Base-by-base conservation (phyloP, 2,113 vertebrate genomes). In the Chaetura pelagica region DNA sequence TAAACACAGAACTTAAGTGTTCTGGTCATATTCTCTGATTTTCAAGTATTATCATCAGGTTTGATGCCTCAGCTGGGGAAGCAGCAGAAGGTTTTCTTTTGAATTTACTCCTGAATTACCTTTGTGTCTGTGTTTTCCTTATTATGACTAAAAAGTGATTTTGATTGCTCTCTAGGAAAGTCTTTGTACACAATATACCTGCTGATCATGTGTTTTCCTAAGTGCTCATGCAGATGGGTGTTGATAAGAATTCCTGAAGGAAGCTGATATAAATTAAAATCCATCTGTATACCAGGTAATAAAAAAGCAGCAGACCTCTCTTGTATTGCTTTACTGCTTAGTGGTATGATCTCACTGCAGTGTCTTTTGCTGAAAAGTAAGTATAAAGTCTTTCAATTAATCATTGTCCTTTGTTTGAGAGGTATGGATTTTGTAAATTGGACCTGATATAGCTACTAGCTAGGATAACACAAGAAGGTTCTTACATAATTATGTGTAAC, bases 171-270 rank as follows among this genome's bases (percentile, higher is more conserved):
- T 84, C 57, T 68, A 74, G 86, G 71, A 79, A 66, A 42, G 16
- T 11, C 34, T 82, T 6, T 52, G 30, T 67, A 14, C 9, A 1
- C 0, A 2, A 4, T 13, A 2, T 12, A 27, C 30, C 32, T 62
- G 1, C 74, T 26, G 27, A 68, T 63, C 14, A 1, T 66, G 44
- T 63, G 34, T 55, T 81, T 35, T 42, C 12, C 38, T 71, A 61
- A 15, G 77, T 18, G 62, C 62, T 91, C 9, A 1, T 90, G 85
- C 57, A 61, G 42, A 57, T n/a, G 74, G 59, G 16, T 61, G 49
- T 32, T 72, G 74, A 62, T 72, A 15, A 94, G 84, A 63, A 64
- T 42, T 90, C 55, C 62, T 26, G 68, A 67, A 87, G 63, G 81
- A 44, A 84, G 75, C 54, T 14, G 9, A 3, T 22, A 6, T 24